Evolutionary conservation across 2,888 invertebrate genomes (phyloP).

Genomic region (Apomyelois bistriatella): DNA sequence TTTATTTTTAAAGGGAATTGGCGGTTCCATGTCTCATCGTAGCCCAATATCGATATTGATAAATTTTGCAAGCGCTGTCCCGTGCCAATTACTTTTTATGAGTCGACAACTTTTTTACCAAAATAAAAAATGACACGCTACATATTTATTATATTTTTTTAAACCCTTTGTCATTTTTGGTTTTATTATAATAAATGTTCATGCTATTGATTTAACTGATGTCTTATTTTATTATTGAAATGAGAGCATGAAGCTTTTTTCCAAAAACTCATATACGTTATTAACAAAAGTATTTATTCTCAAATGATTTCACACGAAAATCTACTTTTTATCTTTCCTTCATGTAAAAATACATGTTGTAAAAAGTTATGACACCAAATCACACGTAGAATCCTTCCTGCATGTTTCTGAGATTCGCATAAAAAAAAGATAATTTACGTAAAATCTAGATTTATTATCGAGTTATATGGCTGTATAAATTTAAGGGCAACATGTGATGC

Average conservation of each 20-base stretch:
- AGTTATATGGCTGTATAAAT: constrained; percentile 23
- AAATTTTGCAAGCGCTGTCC: constrained; percentile 28
- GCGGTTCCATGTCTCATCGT: constrained; percentile 3
- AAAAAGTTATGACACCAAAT: constrained; percentile 15
- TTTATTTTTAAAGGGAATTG: not conserved
- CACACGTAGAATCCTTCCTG: constrained; percentile 23
- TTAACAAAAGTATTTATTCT: no score
- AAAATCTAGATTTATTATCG: constrained; percentile 16
- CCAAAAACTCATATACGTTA: no score
- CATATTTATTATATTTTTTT: not conserved
- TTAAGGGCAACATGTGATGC: constrained; percentile 23
- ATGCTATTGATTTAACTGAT: no score
- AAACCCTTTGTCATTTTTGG: no score
- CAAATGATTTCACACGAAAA: no score
- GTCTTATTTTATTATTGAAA: no score
- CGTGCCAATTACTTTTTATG: constrained; percentile 53
- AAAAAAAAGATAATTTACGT: constrained; percentile 10
- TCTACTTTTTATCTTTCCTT: constrained; percentile 9
- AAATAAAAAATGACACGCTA: constrained; percentile 1
- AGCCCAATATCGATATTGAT: constrained; percentile 42
- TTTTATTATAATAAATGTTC: no score
- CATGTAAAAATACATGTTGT: constrained; percentile 14
- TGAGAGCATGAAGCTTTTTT: no score
- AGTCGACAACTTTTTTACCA: constrained; percentile 33
- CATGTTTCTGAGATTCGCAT: not conserved